Base-by-base conservation (phyloP, 2,113 vertebrate genomes). In the Polypterus senegalus region DNA sequence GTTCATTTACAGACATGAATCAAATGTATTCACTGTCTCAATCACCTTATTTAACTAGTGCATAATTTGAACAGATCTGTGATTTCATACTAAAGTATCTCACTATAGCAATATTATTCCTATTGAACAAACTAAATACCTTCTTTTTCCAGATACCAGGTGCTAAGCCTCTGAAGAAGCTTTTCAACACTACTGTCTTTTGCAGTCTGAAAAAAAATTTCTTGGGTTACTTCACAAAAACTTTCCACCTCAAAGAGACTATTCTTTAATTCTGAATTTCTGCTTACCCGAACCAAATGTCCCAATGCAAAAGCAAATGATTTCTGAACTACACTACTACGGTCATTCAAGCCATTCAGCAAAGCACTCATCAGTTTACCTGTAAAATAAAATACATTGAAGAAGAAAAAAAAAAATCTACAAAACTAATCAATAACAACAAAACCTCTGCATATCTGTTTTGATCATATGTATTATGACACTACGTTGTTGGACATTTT, bases 61-160 rank as follows among this genome's bases (percentile, higher is more conserved):
- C 27, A 27, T 27, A 27, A 27, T 27, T 27, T 27, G 27, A 27
- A 27, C 27, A 27, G 27, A 27, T 27, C 27, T 27, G 27, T 27
- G 27, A 27, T 27, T 27, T 44, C n/a, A 27, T 60, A 5, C 43
- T 43, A 60, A 60, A 6, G 1, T 2, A 27, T 27, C 27, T 27
- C 27, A 27, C 27, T 27, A 27, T 27, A 27, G 27, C 27, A 27
- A 27, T 27, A 27, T 27, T 27, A 27, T 27, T 27, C 27, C 27
- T 27, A 27, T 27, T 27, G 27, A 27, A 27, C 27, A 27, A 27
- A 27, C 27, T 27, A 6, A 74, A 65, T 72, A 94, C 96, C 95
- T 76, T 99, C 96, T 77, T 95, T 99, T 66, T 99, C 95, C 81
- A 99, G 86, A 67, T 99, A 98, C 95, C 95, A 99, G 65, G 67